These are phyloP conservation scores for Mesorhabditis spiculigera DNA, from an alignment of 2,888 invertebrate species.

Conservation along the genomic window DNA sequence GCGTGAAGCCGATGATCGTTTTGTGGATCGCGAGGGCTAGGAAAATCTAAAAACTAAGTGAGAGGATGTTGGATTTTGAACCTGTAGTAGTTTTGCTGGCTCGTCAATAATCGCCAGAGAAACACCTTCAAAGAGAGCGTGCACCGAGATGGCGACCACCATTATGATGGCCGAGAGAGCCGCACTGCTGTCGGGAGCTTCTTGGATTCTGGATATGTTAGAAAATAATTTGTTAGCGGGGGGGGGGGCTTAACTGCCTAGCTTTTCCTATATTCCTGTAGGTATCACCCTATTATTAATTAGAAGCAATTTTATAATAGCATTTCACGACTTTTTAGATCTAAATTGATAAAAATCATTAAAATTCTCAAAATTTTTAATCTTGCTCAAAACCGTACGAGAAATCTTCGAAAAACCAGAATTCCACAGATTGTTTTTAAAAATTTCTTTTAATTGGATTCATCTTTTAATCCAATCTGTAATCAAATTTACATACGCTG, in stretches of 20 bases:
- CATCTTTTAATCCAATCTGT: too few species aligned
- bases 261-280: too few species aligned
- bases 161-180: neutral
- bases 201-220: too few species aligned
- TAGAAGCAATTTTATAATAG: too few species aligned
- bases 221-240: too few species aligned
- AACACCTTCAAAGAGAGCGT: constrained; percentile 68
- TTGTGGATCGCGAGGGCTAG: constrained; percentile 67
- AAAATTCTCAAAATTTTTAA: too few species aligned
- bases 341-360: too few species aligned
- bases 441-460: too few species aligned
- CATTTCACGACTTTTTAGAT: too few species aligned
- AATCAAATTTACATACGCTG: too few species aligned
- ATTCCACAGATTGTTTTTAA: neutral
- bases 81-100: constrained; percentile 47
- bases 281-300: too few species aligned
- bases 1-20: constrained; percentile 65
- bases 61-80: constrained; percentile 11
- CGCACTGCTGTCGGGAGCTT: neutral
- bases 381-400: neutral
- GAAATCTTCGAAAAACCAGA: neutral
- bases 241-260: too few species aligned
- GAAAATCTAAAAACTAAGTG: constrained; percentile 61
- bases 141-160: constrained; percentile 65
- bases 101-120: constrained; percentile 65